Percentiles rank a stretch among this genome's conserved stretches.
These are phyloP conservation scores for Sebastes cheni DNA, from an alignment of 2,797 vertebrate species.

Conservation along the genomic window DNA sequence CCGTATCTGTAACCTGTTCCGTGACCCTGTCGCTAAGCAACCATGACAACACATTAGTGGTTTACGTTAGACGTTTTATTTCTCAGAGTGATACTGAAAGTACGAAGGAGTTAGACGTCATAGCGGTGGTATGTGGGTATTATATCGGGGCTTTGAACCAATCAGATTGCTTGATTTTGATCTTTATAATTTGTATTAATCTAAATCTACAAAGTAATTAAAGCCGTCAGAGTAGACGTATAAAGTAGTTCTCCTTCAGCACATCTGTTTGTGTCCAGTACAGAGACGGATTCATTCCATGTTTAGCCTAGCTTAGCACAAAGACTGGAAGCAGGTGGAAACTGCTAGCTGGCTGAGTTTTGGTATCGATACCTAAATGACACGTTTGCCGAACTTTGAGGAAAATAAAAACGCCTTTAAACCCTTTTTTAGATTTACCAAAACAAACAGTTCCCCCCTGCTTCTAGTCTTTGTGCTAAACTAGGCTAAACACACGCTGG, in stretches of 20 bases:
- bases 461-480: not conserved
- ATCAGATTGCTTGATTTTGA: no score
- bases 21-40: no score
- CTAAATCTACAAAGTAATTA: not conserved
- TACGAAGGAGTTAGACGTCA: no score
- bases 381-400: not conserved
- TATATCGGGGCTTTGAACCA: no score
- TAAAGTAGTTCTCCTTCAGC: accelerated
- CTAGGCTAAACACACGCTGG: not conserved
- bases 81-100: no score
- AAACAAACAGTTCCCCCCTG: not conserved
- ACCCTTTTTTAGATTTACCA: no score
- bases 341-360: not conserved
- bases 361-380: not conserved
- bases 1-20: no score
- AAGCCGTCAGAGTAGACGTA: not conserved
- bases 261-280: not conserved
- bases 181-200: no score
- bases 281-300: not conserved
- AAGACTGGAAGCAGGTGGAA: not conserved
- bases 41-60: no score
- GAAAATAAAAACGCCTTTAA: not conserved
- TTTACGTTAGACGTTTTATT: no score
- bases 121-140: no score
- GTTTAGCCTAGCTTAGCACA: constrained; percentile 1